Evolutionary conservation across 2,888 invertebrate genomes (phyloP).

Genomic region (Cephalotes varians): DNA sequence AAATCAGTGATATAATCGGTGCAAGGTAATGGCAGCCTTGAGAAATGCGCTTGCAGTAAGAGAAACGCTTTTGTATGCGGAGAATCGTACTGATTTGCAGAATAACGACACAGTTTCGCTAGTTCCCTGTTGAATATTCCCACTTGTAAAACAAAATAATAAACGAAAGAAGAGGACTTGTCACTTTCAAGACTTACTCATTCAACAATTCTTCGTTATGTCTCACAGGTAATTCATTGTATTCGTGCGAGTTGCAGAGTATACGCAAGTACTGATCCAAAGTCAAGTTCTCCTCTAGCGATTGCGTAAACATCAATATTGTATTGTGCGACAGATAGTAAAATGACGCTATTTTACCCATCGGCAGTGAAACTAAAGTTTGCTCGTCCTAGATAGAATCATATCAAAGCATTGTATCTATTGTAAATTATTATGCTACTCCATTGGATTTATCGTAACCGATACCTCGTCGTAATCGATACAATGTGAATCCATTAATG

Average conservation of each 20-base stretch:
- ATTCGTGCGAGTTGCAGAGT: constrained; percentile 95
- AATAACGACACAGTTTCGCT: constrained; percentile 91
- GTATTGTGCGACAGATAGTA: constrained; percentile 98
- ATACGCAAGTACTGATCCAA: constrained; percentile 92
- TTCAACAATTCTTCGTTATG: constrained; percentile 99
- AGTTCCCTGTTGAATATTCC: constrained; percentile 89
- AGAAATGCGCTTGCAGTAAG: constrained; percentile 97
- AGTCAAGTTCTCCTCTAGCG: constrained; percentile 89
- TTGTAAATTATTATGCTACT: constrained; percentile 23
- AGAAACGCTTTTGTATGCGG: constrained; percentile 98
- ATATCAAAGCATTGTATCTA: constrained; percentile 1
- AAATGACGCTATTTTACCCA: constrained; percentile 97
- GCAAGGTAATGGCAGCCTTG: constrained; percentile 93
- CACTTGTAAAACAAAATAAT: background rate
- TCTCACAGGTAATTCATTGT: constrained; percentile 97
- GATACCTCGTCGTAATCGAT: constrained; percentile 91
- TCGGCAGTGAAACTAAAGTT: constrained; percentile 85
- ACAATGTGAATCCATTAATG: constrained; percentile 92
- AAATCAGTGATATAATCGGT: constrained; percentile 98
- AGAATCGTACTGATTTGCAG: constrained; percentile 93
- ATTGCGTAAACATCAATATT: constrained; percentile 92
- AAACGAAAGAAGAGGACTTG: background rate
- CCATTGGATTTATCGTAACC: background rate
- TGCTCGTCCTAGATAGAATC: constrained; percentile 75
- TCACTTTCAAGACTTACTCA: constrained; percentile 87